phyloP scores from a whole-genome alignment of 1,140 invertebrate species.

The Bicyclus anynana region DNA sequence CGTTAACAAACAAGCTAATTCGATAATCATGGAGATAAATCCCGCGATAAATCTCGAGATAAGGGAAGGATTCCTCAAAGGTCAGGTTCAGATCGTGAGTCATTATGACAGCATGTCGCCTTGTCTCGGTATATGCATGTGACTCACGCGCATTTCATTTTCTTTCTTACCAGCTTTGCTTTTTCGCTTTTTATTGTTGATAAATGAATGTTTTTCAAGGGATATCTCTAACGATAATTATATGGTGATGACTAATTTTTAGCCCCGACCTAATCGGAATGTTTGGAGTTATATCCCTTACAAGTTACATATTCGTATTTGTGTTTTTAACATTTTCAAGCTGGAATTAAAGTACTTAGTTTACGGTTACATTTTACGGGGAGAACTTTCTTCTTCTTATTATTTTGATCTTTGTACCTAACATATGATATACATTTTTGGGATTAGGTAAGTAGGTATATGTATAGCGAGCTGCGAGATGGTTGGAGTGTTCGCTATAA shows the following conservation, averaged over 20 bases:
- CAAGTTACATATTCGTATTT: no score
- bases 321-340: no score
- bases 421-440: no score
- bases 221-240: background rate
- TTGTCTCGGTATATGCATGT: slow-evolving; percentile 23
- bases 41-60: slow-evolving; percentile 23
- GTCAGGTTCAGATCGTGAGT: slow-evolving; percentile 38
- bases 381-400: no score
- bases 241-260: slow-evolving; percentile 4
- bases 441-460: no score
- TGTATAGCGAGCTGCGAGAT: no score
- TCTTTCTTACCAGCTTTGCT: slow-evolving; percentile 12
- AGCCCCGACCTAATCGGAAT: no score
- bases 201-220: slow-evolving; percentile 12
- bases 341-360: no score
- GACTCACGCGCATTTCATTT: slow-evolving; percentile 43
- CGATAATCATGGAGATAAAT: slow-evolving; percentile 6
- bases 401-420: no score
- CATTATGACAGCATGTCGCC: slow-evolving; percentile 28
- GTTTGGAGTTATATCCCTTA: no score
- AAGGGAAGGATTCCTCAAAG: slow-evolving; percentile 29
- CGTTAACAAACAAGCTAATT: background rate
- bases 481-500: no score
- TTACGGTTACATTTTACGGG: no score
- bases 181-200: slow-evolving; percentile 9